Conservation (phyloP, 2,113 vertebrate species). For the Petroica traversi region DNA sequence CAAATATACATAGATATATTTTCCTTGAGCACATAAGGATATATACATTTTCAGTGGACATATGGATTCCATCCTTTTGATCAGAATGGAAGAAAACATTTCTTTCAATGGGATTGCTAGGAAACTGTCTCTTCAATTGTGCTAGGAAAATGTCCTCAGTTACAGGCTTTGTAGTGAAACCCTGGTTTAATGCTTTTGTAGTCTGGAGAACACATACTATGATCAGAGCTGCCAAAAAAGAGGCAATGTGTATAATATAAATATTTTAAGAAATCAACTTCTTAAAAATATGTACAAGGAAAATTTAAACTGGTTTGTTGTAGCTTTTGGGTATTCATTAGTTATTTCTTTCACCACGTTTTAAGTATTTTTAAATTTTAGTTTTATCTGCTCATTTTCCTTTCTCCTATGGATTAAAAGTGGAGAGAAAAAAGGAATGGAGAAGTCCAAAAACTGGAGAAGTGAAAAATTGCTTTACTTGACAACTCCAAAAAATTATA, state of each 20-base stretch:
- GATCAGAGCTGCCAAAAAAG: background rate
- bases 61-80: background rate
- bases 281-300: background rate
- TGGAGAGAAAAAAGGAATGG: background rate
- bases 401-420: background rate
- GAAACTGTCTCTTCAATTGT: background rate
- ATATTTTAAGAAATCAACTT: background rate
- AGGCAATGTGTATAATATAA: background rate
- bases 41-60: background rate
- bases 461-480: slow-evolving; percentile 39
- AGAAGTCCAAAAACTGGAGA: background rate
- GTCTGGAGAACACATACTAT: background rate
- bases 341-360: background rate
- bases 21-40: background rate
- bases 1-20: background rate
- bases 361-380: background rate
- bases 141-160: background rate
- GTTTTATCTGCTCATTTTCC: background rate
- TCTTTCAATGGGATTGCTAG: background rate
- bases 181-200: background rate
- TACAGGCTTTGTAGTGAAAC: background rate
- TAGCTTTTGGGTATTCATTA: background rate
- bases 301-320: background rate
- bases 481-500: slow-evolving; percentile 8
- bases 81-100: background rate